Evolutionary conservation across 2,113 vertebrate species (phyloP).

Genomic region (Petaurus breviceps): DNA sequence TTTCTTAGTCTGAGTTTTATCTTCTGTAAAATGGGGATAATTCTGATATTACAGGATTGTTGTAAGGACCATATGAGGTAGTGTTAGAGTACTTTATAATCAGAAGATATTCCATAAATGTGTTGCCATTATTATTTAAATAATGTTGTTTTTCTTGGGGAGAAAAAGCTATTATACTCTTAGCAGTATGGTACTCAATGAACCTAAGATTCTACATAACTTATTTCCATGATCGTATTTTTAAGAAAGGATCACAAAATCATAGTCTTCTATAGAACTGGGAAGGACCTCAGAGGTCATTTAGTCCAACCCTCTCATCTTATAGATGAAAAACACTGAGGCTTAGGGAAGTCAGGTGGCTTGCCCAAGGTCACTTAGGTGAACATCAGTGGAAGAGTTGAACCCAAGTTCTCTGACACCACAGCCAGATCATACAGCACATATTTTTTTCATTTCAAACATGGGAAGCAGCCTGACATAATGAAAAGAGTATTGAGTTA

Average conservation of each 20-base stretch:
- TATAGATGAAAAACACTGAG: neutral
- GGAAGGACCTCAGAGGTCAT: no score
- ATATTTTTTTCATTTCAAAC: no score
- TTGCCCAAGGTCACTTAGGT: neutral
- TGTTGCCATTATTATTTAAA: neutral
- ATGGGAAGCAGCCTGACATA: no score
- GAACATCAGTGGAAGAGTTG: neutral
- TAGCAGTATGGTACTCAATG: neutral
- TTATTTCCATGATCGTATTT: neutral
- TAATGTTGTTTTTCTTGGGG: neutral
- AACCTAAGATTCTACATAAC: neutral
- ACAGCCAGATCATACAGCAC: neutral
- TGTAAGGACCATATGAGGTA: neutral
- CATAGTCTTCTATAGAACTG: neutral
- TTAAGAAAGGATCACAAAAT: neutral
- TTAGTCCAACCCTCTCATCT: no score
- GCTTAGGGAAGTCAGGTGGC: neutral
- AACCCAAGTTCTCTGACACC: neutral
- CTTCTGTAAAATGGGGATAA: neutral
- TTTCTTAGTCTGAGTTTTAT: neutral
- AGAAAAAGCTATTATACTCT: neutral
- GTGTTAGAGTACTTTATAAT: neutral
- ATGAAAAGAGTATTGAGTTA: no score
- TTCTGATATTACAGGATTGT: neutral
- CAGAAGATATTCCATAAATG: neutral